Evolutionary conservation across 2,113 vertebrate species (phyloP).

Genomic region (Nanorana parkeri): DNA sequence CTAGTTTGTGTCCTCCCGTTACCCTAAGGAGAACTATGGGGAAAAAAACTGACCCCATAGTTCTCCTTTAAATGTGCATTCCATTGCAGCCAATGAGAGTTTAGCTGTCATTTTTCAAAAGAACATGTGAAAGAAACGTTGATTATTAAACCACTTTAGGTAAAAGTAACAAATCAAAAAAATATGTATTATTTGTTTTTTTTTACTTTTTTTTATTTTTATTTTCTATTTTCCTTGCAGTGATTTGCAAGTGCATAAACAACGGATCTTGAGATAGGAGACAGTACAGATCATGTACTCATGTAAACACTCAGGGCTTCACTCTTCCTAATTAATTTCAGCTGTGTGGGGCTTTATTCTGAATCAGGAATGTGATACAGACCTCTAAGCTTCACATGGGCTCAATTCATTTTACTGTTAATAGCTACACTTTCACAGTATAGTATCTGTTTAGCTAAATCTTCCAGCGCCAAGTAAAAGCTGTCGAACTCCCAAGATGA

Average conservation of each 20-base stretch:
- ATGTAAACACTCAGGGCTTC: not conserved
- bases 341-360: conserved; percentile 7
- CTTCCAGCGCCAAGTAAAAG: conserved; percentile 14
- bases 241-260: not conserved
- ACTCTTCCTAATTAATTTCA: conserved; percentile 20
- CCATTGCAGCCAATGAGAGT: too few species aligned
- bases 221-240: not conserved
- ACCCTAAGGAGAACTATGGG: too few species aligned
- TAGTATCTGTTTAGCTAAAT: conserved; percentile 23
- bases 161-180: not conserved
- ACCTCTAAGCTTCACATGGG: not conserved
- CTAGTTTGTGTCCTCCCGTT: too few species aligned
- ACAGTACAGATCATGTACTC: conserved; percentile 20
- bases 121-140: too few species aligned
- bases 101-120: too few species aligned
- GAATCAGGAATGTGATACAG: conserved; percentile 17
- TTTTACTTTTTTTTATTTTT: not conserved
- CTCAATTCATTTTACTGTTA: conserved; percentile 24
- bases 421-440: conserved; percentile 17
- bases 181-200: not conserved
- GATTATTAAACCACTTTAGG: too few species aligned
- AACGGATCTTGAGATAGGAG: conserved; percentile 12
- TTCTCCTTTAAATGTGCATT: too few species aligned
- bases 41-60: too few species aligned
- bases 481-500: conserved; percentile 45